Evolutionary conservation across 2,797 vertebrate genomes (phyloP), one percentile per base, ranked within the genome.

Genomic region (Danio kyathit): DNA sequence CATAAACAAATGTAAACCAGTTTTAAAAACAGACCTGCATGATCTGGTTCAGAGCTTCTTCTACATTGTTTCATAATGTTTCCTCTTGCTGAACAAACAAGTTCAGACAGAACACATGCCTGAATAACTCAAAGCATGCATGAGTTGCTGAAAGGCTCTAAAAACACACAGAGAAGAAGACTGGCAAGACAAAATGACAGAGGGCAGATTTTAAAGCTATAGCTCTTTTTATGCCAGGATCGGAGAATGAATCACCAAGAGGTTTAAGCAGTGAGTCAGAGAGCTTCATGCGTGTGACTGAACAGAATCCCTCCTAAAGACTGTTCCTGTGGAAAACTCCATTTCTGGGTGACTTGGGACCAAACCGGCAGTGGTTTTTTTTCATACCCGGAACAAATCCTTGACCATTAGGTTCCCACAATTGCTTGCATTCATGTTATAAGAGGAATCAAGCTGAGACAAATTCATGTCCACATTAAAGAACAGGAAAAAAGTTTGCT

Each of bases 211-310:
- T 7, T 40, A 63, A 63, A 54, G 54, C 21, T 19, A n/a, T 16
- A 59, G 49, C 11, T 56, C 11, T 43, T n/a, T 73, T 48, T 6
- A 74, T 49, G 38, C n/a, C 16, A 46, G 41, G 19, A 57, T 63
- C 41, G 13, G 14, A 49, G 43, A 57, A 74, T 56, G 38, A 65
- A 56, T 69, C 52, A 54, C 54, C 56, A 16, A 54, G 17, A 70
- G 17, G 74, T 75, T 81, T 84, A 14, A 72, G 48, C 54, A 67
- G 65, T 86, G 83, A 83, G 81, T 86, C 85, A 86, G 49, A 74
- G 43, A 10, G 0, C 14, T 29, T 44, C 5, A 14, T 54, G 14
- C 5, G 1, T 64, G 48, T 44, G 5, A 63, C 21, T 2, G 9
- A 59, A 38, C 52, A 57, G 4, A 48, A 65, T 57, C 6, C 40